phyloP scores from a whole-genome alignment of 2,797 vertebrate species.

The Bucorvus abyssinicus region DNA sequence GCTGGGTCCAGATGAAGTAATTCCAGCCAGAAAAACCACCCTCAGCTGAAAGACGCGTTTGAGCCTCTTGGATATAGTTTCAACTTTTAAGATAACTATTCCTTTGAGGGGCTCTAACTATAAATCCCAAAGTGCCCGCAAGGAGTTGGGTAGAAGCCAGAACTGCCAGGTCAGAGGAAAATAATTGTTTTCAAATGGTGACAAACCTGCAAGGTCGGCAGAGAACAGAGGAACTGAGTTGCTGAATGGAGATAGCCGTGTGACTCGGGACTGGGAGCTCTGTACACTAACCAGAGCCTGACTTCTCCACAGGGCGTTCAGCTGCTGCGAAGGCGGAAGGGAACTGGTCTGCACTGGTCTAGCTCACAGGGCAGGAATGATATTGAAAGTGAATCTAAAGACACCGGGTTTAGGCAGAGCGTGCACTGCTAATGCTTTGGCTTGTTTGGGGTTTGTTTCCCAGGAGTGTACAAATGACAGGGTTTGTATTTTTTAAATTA shows the following conservation, averaged over 20 bases:
- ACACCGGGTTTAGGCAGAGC: accelerated
- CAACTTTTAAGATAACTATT: constrained; percentile 24
- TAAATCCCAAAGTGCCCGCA: neutral
- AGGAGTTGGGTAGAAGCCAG: constrained; percentile 26
- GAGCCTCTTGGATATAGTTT: constrained; percentile 23
- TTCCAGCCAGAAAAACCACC: neutral
- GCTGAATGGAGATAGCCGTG: neutral
- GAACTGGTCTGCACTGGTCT: constrained; percentile 4
- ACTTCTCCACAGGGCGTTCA: neutral
- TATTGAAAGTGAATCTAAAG: constrained; percentile 26
- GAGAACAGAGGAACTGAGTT: neutral
- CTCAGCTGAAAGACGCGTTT: constrained; percentile 1
- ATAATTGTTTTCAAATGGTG: constrained; percentile 67
- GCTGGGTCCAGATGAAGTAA: neutral
- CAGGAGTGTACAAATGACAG: neutral
- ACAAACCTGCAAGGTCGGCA: constrained; percentile 27
- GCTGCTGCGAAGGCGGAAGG: neutral
- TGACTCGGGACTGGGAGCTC: neutral
- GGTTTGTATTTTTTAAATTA: neutral
- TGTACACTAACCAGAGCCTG: constrained; percentile 43
- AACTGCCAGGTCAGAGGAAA: constrained; percentile 23
- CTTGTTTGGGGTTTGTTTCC: neutral
- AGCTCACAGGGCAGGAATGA: neutral
- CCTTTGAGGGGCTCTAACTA: constrained; percentile 4
- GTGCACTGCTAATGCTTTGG: neutral